These are phyloP conservation scores for Thelaira solivaga DNA, from an alignment of 2,888 invertebrate species.

Conservation along the genomic window DNA sequence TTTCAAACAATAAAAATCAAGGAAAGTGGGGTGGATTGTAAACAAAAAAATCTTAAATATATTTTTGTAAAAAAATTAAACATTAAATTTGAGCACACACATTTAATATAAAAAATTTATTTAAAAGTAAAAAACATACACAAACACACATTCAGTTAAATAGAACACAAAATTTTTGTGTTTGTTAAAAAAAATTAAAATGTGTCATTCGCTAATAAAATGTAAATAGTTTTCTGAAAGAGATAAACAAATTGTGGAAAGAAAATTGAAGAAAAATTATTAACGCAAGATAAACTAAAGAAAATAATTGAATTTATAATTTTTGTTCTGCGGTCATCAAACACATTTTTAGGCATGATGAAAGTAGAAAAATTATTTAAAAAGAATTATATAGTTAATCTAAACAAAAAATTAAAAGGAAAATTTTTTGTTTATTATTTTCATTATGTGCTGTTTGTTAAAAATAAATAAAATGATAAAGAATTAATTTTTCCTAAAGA, in stretches of 20 bases:
- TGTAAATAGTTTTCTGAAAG: not conserved
- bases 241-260: slow-evolving; percentile 8
- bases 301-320: not conserved
- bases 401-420: not conserved
- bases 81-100: no score
- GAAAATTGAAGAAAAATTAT: not conserved
- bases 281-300: not conserved
- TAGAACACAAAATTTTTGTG: slow-evolving; percentile 34
- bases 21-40: no score
- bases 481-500: no score
- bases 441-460: no score
- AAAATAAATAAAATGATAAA: no score
- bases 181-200: slow-evolving; percentile 12
- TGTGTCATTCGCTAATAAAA: slow-evolving; percentile 34
- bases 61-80: not conserved
- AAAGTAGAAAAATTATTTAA: slow-evolving; percentile 1
- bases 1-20: no score
- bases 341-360: slow-evolving; percentile 1
- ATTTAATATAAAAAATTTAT: no score
- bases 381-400: not conserved
- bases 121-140: not conserved
- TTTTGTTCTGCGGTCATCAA: not conserved
- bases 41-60: not conserved
- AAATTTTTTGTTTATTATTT: not conserved
- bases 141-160: slow-evolving; percentile 4